A percentile compares a stretch with the other conserved stretches of the same genome.
phyloP scores from a whole-genome alignment of 1,140 invertebrate genomes.

The Drosophila kepulauana region DNA sequence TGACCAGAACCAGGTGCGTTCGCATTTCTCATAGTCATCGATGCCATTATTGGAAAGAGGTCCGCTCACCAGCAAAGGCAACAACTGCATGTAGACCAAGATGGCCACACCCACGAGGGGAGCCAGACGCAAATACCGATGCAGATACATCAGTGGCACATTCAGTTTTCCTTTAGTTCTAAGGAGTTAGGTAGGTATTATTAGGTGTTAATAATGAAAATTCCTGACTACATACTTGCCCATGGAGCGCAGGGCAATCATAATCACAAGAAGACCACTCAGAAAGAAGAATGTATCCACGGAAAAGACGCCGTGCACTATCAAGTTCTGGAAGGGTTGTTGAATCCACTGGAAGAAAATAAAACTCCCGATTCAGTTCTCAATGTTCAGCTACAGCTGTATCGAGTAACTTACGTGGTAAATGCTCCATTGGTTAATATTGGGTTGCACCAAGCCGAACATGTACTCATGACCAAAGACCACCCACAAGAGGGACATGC shows the following conservation, averaged over 20 bases:
- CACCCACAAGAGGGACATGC: constrained; percentile 89
- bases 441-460: constrained; percentile 49
- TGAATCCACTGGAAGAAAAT: constrained; percentile 62
- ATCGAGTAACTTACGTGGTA: constrained; percentile 51
- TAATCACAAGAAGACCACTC: constrained; percentile 89
- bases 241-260: constrained; percentile 88
- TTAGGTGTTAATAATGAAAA: too few relatives aligned
- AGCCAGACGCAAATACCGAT: constrained; percentile 74
- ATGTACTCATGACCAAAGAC: constrained; percentile 87
- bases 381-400: neutral
- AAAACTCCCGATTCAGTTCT: neutral
- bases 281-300: constrained; percentile 96
- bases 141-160: constrained; percentile 70
- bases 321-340: constrained; percentile 86
- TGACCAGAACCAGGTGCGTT: constrained; percentile 55
- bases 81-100: constrained; percentile 55
- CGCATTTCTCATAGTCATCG: constrained; percentile 39
- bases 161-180: constrained; percentile 67
- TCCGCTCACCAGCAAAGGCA: constrained; percentile 53
- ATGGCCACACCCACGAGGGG: constrained; percentile 62
- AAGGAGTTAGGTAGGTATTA: too few relatives aligned
- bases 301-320: constrained; percentile 89
- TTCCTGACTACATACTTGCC: constrained; percentile 86
- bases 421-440: constrained; percentile 48
- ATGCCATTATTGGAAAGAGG: constrained; percentile 67